Base-by-base conservation (phyloP, 2,797 vertebrate genomes). In the Peromyscus nudipes region DNA sequence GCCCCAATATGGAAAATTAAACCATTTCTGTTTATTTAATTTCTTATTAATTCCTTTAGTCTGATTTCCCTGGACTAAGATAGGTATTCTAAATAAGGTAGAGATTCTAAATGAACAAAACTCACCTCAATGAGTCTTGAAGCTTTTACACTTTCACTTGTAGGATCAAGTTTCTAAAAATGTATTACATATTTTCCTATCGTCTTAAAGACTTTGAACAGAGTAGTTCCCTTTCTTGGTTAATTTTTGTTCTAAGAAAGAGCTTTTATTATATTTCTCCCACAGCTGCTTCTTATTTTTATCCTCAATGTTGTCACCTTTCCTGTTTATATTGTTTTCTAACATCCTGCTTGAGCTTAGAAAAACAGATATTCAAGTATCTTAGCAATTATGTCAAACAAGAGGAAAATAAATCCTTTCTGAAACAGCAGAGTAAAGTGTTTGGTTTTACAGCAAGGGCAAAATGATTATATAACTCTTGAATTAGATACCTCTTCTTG, bases 51-150 rank as follows among this genome's bases (percentile, higher is more conserved):
- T 46, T 97, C 12, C 19, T 75, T 85, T 11, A 69, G 43, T 76
- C 8, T 52, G 46, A 92, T 90, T 90, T 96, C n/a, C 81, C 1
- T 95, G 34, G 34, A 19, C 14, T 62, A 57, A 69, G 88, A 64
- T 29, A 96, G 52, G 76, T 91, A 3, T 62, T 96, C 76, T 84
- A 92, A 91, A 81, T 96, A 94, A 95, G 27, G 76, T 86, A 62
- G 7, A 62, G 16, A 1, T 93, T 93, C 43, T 85, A 92, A 94
- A 89, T 52, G 84, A 52, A 84, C 31, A 43, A 94, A 75, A 5
- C 10, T 67, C 77, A 69, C 4, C 2, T 85, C 14, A 57, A 84
- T 4, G 81, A 92, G 19, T 43, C 10, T 80, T 83, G 91, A 91
- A 46, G 14, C 12, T 75, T 94, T 92, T 88, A 46, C 25, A 71